Conservation (phyloP, 92 coral and sea anemone species). For the Phenganax stokvisi region DNA sequence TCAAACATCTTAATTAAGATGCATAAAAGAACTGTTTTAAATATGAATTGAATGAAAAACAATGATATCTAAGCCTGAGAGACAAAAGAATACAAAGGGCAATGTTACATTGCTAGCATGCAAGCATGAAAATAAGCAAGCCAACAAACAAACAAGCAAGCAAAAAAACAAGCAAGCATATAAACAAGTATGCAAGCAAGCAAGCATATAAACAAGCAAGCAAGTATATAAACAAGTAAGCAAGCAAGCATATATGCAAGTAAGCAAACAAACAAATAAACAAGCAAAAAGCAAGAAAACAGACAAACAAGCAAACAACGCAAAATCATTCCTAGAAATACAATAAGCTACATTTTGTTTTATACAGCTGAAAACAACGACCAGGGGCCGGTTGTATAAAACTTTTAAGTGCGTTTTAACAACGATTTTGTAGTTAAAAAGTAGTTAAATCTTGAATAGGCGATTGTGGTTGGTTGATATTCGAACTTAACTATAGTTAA, state of each 20-base stretch:
- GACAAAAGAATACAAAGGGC: background rate
- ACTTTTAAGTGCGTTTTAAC: too few species aligned
- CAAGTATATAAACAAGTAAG: background rate
- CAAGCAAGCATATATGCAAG: background rate
- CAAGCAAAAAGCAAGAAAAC: background rate
- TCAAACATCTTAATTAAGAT: constrained; percentile 19
- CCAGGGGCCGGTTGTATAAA: background rate
- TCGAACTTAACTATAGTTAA: too few species aligned
- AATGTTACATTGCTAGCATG: too few species aligned
- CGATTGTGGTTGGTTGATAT: too few species aligned
- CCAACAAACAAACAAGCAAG: too few species aligned
- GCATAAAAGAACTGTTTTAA: background rate
- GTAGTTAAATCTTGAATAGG: too few species aligned
- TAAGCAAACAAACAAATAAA: background rate
- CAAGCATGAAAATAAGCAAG: too few species aligned
- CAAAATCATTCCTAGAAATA: too few species aligned
- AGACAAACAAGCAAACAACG: background rate
- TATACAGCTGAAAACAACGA: background rate
- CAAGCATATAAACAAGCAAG: background rate
- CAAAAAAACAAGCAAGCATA: too few species aligned
- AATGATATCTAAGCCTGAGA: background rate
- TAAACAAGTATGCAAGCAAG: too few species aligned
- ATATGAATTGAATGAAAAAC: background rate
- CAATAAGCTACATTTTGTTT: too few species aligned
- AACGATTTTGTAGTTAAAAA: too few species aligned